Evolutionary conservation across 1,140 invertebrate genomes (phyloP).

Genomic region (Aplysia californica): DNA sequence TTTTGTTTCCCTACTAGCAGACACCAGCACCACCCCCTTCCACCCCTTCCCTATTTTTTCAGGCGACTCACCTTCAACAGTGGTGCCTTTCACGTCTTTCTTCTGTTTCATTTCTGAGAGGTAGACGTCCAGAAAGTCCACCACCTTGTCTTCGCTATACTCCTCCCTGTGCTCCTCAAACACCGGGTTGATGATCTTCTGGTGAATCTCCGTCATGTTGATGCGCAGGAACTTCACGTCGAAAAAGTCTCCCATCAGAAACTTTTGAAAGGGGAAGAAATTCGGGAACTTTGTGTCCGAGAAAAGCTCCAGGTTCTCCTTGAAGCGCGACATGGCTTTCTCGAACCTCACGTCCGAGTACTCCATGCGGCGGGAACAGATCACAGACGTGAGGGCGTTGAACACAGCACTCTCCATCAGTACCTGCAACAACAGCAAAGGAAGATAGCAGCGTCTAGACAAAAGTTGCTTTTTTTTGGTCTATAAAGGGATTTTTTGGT

Average conservation of each 20-base stretch:
- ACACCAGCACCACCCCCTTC: no score
- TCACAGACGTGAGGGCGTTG: conserved; percentile 17
- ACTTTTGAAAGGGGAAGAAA: conserved; percentile 38
- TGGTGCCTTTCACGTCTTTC: conserved; percentile 15
- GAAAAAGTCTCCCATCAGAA: conserved; percentile 35
- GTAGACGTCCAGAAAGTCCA: conserved; percentile 24
- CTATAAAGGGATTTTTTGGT: no score
- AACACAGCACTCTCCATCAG: conserved; percentile 29
- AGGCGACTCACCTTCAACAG: conserved; percentile 29
- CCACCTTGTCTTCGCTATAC: conserved; percentile 5
- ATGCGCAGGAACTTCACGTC: conserved; percentile 37
- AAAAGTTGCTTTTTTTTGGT: no score
- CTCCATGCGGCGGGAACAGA: conserved; percentile 26
- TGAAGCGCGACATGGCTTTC: conserved; percentile 23
- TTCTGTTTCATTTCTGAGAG: conserved; percentile 12
- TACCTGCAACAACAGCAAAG: no score
- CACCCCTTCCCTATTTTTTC: no score
- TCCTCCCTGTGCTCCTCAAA: conserved; percentile 27
- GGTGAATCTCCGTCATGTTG: conserved; percentile 38
- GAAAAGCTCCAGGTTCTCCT: conserved; percentile 34
- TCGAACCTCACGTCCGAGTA: conserved; percentile 27
- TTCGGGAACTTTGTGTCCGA: conserved; percentile 33
- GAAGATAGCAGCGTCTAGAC: no score
- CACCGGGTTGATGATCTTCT: conserved; percentile 32
- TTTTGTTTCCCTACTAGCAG: no score